Evolutionary conservation across 2,797 vertebrate genomes (phyloP).

Genomic region (Nothura maculosa): DNA sequence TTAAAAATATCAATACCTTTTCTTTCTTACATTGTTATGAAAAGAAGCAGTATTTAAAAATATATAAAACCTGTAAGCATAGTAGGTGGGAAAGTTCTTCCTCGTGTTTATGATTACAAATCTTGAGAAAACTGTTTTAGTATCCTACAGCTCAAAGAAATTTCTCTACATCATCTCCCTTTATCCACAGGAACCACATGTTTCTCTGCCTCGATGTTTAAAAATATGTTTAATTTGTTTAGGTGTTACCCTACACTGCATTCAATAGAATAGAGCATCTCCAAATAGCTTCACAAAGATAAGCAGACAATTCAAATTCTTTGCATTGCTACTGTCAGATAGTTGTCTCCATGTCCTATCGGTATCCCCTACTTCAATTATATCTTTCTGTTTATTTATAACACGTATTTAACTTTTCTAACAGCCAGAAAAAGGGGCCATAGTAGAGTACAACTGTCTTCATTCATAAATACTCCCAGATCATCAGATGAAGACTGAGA

Average conservation of each 20-base stretch:
- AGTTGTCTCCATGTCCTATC: background rate
- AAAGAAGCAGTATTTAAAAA: background rate
- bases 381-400: background rate
- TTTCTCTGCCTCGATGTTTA: background rate
- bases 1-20: background rate
- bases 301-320: background rate
- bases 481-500: background rate
- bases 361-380: background rate
- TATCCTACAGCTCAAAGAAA: background rate
- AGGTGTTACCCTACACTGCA: background rate
- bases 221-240: background rate
- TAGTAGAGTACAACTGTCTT: background rate
- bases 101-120: background rate
- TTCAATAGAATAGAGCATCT: background rate
- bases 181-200: rapidly evolving
- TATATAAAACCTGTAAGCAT: background rate
- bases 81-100: background rate
- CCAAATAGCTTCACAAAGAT: background rate
- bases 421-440: background rate
- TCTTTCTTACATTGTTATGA: background rate
- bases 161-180: rapidly evolving
- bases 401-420: background rate
- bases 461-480: background rate
- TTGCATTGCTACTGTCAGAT: background rate
- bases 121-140: background rate